phyloP scores from a whole-genome alignment of 2,113 vertebrate species.

The Callocephalon fimbriatum region DNA sequence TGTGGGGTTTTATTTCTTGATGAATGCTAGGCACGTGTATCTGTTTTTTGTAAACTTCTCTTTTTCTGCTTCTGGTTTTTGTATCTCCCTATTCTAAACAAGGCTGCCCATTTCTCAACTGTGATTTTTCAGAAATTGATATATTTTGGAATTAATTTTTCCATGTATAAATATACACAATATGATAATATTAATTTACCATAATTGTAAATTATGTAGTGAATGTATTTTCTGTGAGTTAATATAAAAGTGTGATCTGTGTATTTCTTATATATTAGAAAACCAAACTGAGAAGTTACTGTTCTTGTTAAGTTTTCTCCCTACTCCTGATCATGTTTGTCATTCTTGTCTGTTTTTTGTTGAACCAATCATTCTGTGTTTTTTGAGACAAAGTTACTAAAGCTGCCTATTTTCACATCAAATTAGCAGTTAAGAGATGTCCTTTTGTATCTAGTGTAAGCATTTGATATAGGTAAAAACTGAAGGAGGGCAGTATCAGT shows the following conservation, averaged over 20 bases:
- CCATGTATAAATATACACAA: not conserved
- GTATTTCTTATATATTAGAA: not conserved
- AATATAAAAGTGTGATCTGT: not conserved
- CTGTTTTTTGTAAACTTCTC: not conserved
- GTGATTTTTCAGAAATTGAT: not conserved
- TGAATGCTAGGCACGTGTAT: not conserved
- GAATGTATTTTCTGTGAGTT: not conserved
- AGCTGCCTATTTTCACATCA: not conserved
- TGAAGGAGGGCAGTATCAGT: not conserved
- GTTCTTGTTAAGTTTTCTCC: not conserved
- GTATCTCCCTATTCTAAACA: not conserved
- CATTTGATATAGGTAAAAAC: not conserved
- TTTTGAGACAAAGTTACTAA: not conserved
- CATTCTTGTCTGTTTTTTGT: not conserved
- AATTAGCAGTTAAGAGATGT: not conserved
- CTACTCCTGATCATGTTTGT: not conserved
- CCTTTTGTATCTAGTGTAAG: not conserved
- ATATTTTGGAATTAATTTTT: not conserved
- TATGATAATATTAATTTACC: not conserved
- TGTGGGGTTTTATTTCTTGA: not conserved
- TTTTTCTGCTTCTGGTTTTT: not conserved
- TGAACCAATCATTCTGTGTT: not conserved
- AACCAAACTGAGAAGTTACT: not conserved
- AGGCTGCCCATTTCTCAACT: not conserved
- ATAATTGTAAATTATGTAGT: not conserved